A percentile compares a stretch with the other conserved stretches of the same genome.
Conservation (phyloP, 2,797 vertebrate genomes). For the Esox lucius region DNA sequence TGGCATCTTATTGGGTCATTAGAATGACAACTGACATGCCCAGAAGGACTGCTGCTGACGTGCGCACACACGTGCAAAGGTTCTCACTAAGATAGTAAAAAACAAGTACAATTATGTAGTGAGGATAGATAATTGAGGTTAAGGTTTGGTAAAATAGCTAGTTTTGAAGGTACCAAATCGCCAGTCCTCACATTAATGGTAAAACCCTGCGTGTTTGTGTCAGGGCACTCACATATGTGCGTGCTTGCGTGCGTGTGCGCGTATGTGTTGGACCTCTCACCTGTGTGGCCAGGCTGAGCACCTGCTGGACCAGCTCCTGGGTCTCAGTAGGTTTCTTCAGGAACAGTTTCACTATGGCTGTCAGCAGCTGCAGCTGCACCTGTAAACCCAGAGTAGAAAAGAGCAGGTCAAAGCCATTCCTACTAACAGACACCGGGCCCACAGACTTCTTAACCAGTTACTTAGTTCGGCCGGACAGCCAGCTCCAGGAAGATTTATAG, state of each 20-base stretch:
- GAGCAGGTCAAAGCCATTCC: neutral
- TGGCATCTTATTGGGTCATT: neutral
- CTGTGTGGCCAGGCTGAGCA: conserved; percentile 95
- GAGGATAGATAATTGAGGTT: too few relatives aligned
- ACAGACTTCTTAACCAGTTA: too few relatives aligned
- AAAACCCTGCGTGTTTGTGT: too few relatives aligned
- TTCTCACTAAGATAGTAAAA: too few relatives aligned
- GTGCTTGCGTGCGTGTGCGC: neutral
- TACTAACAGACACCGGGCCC: neutral
- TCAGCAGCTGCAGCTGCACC: conserved; percentile 96
- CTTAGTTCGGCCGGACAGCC: too few relatives aligned
- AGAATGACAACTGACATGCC: neutral
- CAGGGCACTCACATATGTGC: too few relatives aligned
- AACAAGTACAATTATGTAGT: too few relatives aligned
- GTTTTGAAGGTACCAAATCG: too few relatives aligned
- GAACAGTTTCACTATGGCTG: conserved; percentile 95
- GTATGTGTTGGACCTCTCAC: conserved; percentile 61
- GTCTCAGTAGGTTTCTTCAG: conserved; percentile 98
- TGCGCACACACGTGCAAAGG: neutral
- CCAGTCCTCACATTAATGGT: too few relatives aligned
- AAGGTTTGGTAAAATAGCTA: too few relatives aligned
- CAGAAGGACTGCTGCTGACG: neutral
- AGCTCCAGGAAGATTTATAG: too few relatives aligned
- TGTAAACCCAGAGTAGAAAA: conserved; percentile 44
- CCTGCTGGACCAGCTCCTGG: conserved; percentile 96